Evolutionary conservation across 2,113 vertebrate genomes (phyloP).

Genomic region (Candoia aspera): DNA sequence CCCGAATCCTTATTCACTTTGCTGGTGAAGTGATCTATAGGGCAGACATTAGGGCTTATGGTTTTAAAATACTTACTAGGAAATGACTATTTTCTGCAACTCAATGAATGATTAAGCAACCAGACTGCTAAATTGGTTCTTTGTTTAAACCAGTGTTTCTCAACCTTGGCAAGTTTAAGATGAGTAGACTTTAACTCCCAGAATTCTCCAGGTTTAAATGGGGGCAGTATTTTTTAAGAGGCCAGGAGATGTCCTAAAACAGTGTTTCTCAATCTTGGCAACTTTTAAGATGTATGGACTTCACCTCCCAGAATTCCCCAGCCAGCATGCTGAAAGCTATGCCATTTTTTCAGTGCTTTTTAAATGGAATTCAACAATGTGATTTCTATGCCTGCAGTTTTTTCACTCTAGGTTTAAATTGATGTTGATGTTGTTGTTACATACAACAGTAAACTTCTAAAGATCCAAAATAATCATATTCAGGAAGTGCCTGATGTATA

Average conservation of each 20-base stretch:
- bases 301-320: not conserved
- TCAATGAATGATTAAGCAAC: not conserved
- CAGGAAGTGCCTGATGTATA: not conserved
- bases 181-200: not conserved
- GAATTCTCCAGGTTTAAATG: not conserved
- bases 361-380: not conserved
- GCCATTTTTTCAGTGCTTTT: not conserved
- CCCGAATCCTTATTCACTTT: not conserved
- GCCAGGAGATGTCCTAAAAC: not conserved
- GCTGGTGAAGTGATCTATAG: not conserved
- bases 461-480: not conserved
- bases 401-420: not conserved
- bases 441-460: not conserved
- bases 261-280: not conserved
- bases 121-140: not conserved
- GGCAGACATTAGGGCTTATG: not conserved
- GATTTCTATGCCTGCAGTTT: not conserved
- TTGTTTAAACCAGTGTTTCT: not conserved
- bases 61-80: not conserved
- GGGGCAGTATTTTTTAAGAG: not conserved
- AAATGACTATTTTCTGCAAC: not conserved
- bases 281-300: not conserved
- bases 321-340: not conserved
- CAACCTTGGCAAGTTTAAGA: not conserved
- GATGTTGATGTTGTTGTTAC: not conserved